Evolutionary conservation across 2,888 invertebrate species (phyloP).

Genomic region (Morpho deidamia): DNA sequence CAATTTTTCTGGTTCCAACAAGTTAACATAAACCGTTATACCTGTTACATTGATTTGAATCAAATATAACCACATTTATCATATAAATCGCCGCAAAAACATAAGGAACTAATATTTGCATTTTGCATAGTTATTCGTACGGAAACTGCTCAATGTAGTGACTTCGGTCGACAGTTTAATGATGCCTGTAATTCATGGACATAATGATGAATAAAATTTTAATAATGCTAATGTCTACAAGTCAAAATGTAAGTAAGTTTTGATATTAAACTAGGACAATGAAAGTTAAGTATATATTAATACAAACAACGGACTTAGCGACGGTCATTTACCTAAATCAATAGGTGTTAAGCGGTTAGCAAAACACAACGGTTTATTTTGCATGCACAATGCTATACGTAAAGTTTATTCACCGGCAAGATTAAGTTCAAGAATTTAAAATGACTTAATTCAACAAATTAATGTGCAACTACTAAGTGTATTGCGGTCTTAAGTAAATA

Average conservation of each 20-base stretch:
- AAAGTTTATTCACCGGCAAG: constrained; percentile 11
- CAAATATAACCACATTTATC: background rate
- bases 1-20: too few species aligned
- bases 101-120: background rate
- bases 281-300: background rate
- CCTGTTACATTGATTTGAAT: too few species aligned
- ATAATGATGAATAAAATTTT: too few species aligned
- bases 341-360: background rate
- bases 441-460: background rate
- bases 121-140: background rate
- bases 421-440: constrained; percentile 8
- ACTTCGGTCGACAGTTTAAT: background rate
- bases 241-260: background rate
- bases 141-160: background rate
- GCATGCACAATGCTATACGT: background rate
- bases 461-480: background rate
- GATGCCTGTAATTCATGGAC: background rate
- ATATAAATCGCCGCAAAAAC: background rate
- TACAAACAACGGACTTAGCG: background rate
- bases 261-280: background rate
- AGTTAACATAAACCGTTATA: too few species aligned
- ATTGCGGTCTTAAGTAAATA: background rate
- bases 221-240: too few species aligned
- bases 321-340: constrained; percentile 1
- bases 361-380: background rate